These are phyloP conservation scores for Naja naja DNA, from an alignment of 2,113 vertebrate species.

Conservation along the genomic window DNA sequence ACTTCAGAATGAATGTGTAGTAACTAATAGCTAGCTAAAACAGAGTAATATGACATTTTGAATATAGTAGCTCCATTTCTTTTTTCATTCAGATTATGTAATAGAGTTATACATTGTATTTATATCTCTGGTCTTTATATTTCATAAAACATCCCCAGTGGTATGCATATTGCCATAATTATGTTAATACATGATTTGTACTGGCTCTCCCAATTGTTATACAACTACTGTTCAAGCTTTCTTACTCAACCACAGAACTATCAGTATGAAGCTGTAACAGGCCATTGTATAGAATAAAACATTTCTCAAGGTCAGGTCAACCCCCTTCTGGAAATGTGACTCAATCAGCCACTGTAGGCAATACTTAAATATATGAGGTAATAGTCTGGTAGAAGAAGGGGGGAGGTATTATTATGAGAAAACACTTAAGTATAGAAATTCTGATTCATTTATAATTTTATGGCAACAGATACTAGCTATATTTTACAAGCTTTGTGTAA, in stretches of 20 bases:
- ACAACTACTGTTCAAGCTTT: conserved; percentile 59
- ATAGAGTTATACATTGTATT: conserved; percentile 41
- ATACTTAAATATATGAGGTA: background rate
- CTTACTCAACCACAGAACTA: conserved; percentile 65
- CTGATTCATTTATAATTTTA: background rate
- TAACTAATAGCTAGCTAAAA: background rate
- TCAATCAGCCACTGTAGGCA: background rate
- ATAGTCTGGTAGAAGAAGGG: background rate
- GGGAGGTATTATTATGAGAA: background rate
- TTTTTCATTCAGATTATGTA: conserved; percentile 12
- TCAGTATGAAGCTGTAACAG: conserved; percentile 61
- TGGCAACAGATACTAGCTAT: background rate
- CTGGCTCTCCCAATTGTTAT: conserved; percentile 59
- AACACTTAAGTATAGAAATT: background rate
- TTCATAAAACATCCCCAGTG: conserved; percentile 30
- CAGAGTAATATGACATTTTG: background rate
- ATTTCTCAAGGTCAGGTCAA: conserved; percentile 54
- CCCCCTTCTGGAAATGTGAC: conserved; percentile 39
- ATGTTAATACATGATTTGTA: conserved; percentile 64
- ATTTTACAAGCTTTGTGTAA: background rate
- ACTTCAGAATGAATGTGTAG: background rate
- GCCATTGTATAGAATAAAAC: conserved; percentile 66
- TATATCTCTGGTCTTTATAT: conserved; percentile 41
- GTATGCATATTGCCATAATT: conserved; percentile 54
- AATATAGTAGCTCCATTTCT: background rate